A percentile compares a stretch with the other conserved stretches of the same genome.
Conservation (phyloP, 2,113 vertebrate genomes). For the Genyomyrus donnyi region DNA sequence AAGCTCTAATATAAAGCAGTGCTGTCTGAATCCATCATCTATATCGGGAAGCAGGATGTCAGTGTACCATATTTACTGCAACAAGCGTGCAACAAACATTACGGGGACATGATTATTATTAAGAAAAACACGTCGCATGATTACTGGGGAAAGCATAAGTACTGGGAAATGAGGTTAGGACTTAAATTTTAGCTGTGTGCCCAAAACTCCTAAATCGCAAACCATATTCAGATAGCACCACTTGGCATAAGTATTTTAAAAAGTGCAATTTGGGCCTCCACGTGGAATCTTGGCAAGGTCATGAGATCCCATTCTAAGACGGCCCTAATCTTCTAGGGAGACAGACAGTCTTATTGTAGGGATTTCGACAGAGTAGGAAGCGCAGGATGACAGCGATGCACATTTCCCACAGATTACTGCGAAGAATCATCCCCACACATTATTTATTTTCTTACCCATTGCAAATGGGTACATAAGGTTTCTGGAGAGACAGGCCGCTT, state of each 20-base stretch:
- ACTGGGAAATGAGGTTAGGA: neutral
- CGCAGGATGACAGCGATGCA: slow-evolving; percentile 35
- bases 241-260: neutral
- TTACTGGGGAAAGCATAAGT: slow-evolving; percentile 16
- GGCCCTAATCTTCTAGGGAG: slow-evolving; percentile 32
- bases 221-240: neutral
- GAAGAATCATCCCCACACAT: slow-evolving; percentile 11
- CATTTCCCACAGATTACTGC: slow-evolving; percentile 35
- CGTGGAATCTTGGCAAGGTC: slow-evolving; percentile 23
- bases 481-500: slow-evolving; percentile 18
- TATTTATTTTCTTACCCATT: slow-evolving; percentile 36
- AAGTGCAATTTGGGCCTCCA: neutral
- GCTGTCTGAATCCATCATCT: neutral
- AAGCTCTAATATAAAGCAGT: neutral
- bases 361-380: slow-evolving; percentile 34
- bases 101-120: neutral
- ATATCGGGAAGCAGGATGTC: neutral
- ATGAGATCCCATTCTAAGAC: slow-evolving; percentile 36
- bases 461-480: slow-evolving; percentile 23
- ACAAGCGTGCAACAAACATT: neutral
- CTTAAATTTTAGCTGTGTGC: neutral
- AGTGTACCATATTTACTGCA: neutral
- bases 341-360: slow-evolving; percentile 36
- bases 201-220: slow-evolving; percentile 4
- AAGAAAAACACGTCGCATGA: neutral